Conservation (phyloP, 1,140 invertebrate genomes). For the Cataglyphis hispanica region DNA sequence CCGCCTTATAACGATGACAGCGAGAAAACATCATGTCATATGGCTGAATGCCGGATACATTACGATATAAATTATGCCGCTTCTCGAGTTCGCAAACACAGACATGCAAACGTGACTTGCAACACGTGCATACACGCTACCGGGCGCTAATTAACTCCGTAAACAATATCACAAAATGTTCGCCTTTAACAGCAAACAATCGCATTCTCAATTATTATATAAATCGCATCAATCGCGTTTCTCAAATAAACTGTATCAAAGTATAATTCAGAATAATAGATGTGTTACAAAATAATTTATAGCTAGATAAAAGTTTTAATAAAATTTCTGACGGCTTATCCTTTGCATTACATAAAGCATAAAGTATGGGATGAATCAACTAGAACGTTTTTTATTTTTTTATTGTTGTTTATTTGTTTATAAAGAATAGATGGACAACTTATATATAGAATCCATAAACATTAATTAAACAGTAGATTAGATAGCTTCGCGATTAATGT, state of each 20-base stretch:
- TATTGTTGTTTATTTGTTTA: constrained; percentile 22
- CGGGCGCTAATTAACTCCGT: constrained; percentile 66
- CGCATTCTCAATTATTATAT: constrained; percentile 66
- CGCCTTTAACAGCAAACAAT: constrained; percentile 47
- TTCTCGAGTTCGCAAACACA: neutral
- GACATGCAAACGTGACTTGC: neutral
- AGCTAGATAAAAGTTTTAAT: neutral
- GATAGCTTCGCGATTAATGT: neutral
- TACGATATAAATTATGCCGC: constrained; percentile 51
- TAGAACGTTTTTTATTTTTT: constrained; percentile 1
- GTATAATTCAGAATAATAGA: neutral
- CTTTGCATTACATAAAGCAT: neutral
- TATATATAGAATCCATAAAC: neutral
- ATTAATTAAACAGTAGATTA: neutral
- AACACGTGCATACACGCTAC: neutral
- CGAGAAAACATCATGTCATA: constrained; percentile 53
- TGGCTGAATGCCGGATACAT: constrained; percentile 63
- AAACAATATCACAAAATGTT: constrained; percentile 67
- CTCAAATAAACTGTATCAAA: constrained; percentile 22
- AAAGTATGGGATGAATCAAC: neutral
- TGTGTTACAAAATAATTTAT: neutral
- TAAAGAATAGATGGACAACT: neutral
- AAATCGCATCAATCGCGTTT: constrained; percentile 38
- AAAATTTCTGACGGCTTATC: neutral
- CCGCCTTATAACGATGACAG: constrained; percentile 60